Evolutionary conservation across 2,797 vertebrate genomes (phyloP), one percentile per base, ranked within the genome.

Genomic region (Oreochromis mossambicus): DNA sequence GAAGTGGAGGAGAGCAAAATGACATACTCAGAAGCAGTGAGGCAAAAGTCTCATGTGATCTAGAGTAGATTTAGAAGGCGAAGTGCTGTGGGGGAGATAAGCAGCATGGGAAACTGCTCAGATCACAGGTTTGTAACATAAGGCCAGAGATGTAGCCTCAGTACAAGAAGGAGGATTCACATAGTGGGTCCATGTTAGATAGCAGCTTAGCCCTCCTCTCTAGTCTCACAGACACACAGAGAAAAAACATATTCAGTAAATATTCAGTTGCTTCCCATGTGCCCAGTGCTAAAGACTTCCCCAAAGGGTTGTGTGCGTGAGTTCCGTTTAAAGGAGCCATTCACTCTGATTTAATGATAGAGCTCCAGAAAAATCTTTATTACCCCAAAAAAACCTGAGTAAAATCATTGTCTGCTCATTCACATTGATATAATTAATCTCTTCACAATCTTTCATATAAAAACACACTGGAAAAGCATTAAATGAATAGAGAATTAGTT

Each of bases 41-140:
- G 88, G 90, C 90, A 84, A 83, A 87, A 86, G 88, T 94, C 91
- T 90, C 90, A 70, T 91, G 91, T 84, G 91, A 94, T 92, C 93
- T 88, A 36, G 78, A 92, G 90, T 85, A 90, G 86, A 93, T 93
- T 90, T 88, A 86, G 82, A 86, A 85, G 83, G 41, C 85, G 79
- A 86, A 91, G 78, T 78, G 89, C 91, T 93, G 89, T 79, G 70
- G 81, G 88, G 66, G 66, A 91, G 88, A 93, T 89, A 91, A 91
- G 89, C 85, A 83, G 86, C 50, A 83, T 3, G 7, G 80, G 89
- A 88, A 90, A 91, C 66, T 78, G 85, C 89, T 88, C 86, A 63
- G 80, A 87, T 87, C 46, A 52, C 86, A 91, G 86, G 84, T 91
- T 91, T 88, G 80, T 24, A 88, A 84, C 79, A 88, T 6, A 2